Evolutionary conservation across 2,113 vertebrate species (phyloP), one percentile per base, ranked within the genome.

Genomic region (Pelobates fuscus): DNA sequence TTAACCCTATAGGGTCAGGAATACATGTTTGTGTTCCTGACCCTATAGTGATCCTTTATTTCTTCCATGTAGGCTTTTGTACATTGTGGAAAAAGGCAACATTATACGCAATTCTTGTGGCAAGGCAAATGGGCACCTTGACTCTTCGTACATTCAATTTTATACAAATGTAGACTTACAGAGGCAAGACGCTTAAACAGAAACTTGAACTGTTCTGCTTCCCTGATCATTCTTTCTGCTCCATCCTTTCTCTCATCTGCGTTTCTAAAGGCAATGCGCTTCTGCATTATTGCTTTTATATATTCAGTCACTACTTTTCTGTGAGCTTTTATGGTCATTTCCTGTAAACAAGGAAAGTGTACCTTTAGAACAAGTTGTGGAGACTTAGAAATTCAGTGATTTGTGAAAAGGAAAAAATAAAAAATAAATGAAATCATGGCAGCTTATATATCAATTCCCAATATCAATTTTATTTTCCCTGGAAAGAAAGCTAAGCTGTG

Each of bases 181-280:
- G 88, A 81, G 0, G 90, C 85, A 77, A 99, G 90, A 76, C 95
- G 98, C 74, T 87, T 92, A 80, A 99, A 99, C 41, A 99, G 93
- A 80, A 96, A 96, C 78, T 91, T 90, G 82, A 98, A 95, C 82
- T 98, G 96, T 7, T 95, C 92, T 0, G 96, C 95, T 81, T 99
- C 97, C 77, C 92, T 94, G 64, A 93, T 95, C 95, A 99, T 98
- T 83, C 89, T 88, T 69, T 98, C 97, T 0, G 96, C 97, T 1
- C 96, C 97, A 14, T 99, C 96, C 80, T 91, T 94, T 81, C 97
- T 91, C 83, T 99, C 97, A 1, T 98, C 97, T 0, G 95, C 91
- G 0, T 88, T 94, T 61, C 89, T 95, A 82, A 99, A 98, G 26
- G 94, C 93, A 71, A 98, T 95, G 25, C 96, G 94, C 82, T 96